Evolutionary conservation across 1,140 invertebrate species (phyloP).

Genomic region (Cotesia glomerata): DNA sequence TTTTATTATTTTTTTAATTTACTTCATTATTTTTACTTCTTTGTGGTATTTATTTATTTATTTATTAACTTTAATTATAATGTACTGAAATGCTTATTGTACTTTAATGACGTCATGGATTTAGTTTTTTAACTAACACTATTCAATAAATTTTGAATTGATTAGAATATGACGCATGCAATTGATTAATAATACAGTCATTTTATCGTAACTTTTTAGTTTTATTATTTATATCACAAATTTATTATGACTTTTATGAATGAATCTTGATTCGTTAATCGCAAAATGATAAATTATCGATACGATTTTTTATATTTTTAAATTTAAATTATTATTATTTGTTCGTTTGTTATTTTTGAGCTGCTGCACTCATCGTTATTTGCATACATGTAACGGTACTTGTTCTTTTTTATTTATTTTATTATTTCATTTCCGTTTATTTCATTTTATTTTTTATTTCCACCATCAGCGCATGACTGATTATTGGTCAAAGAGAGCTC

Average conservation of each 20-base stretch:
- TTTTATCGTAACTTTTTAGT: slow-evolving; percentile 27
- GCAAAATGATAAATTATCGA: slow-evolving; percentile 22
- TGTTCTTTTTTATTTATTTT: slow-evolving; percentile 15
- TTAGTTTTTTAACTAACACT: slow-evolving; percentile 17
- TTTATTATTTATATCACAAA: slow-evolving; percentile 28
- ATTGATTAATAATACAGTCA: slow-evolving; percentile 33
- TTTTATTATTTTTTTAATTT: slow-evolving; percentile 10
- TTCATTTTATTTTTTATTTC: not conserved
- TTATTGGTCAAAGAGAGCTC: slow-evolving; percentile 27
- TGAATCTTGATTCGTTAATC: not conserved
- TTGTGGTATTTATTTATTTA: no score
- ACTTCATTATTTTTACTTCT: not conserved
- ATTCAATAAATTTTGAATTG: slow-evolving; percentile 31
- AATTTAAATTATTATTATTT: no score
- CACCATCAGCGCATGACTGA: slow-evolving; percentile 13
- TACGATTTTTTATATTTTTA: slow-evolving; percentile 13
- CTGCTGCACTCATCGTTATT: slow-evolving; percentile 27
- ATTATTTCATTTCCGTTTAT: not conserved
- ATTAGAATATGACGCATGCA: slow-evolving; percentile 33
- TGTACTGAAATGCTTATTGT: slow-evolving; percentile 23
- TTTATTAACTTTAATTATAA: not conserved
- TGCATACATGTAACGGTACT: slow-evolving; percentile 2
- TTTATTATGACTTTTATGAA: slow-evolving; percentile 27
- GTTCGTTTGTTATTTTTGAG: slow-evolving; percentile 15
- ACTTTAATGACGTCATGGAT: slow-evolving; percentile 30